These are phyloP conservation scores for Drosophila neutralis DNA, from an alignment of 2,888 invertebrate species.

Conservation along the genomic window DNA sequence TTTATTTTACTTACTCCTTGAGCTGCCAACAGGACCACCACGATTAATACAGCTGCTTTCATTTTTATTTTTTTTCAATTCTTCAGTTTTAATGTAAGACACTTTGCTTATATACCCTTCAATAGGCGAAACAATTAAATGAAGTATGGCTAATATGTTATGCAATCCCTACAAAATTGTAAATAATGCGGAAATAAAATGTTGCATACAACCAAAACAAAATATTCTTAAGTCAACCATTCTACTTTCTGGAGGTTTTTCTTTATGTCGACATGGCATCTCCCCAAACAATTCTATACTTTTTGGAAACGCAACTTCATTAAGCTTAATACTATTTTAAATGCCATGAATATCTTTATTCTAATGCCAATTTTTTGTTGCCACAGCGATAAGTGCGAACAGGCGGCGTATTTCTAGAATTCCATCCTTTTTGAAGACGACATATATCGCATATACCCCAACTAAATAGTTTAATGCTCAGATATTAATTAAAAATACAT, in stretches of 20 bases:
- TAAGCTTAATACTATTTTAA: neutral
- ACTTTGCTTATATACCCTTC: neutral
- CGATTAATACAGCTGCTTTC: neutral
- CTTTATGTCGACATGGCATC: neutral
- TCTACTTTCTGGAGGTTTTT: neutral
- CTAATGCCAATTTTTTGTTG: no score
- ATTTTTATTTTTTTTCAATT: neutral
- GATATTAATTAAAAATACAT: conserved; percentile 44
- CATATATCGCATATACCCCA: conserved; percentile 13
- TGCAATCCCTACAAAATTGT: neutral
- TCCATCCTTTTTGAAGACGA: no score
- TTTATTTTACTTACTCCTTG: neutral
- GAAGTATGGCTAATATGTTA: neutral
- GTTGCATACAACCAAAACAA: no score
- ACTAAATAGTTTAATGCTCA: conserved; percentile 60
- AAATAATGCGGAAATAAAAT: neutral
- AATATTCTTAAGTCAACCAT: neutral
- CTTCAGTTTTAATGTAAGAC: neutral
- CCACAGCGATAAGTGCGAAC: no score
- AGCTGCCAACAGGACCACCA: neutral
- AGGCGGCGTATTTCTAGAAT: no score
- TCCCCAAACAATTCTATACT: neutral
- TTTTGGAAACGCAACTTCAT: neutral
- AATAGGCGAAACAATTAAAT: neutral
- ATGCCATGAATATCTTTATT: no score